phyloP scores from a whole-genome alignment of 2,888 invertebrate species.

The Iselma pallidipennis region DNA sequence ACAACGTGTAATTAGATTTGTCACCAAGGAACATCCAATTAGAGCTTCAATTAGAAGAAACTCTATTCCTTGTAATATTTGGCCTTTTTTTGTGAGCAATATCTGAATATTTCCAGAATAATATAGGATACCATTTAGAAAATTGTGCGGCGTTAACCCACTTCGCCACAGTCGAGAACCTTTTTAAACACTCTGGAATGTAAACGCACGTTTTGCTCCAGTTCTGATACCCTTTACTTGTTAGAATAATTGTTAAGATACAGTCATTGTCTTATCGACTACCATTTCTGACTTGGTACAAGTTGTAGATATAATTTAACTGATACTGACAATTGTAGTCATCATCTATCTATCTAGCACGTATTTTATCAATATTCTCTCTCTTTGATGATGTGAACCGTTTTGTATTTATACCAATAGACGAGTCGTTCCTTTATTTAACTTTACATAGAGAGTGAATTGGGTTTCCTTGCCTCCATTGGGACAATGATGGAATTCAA shows the following conservation, averaged over 20 bases:
- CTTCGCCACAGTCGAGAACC: too few relatives aligned
- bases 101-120: not conserved
- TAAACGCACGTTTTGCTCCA: conserved; percentile 23
- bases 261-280: too few relatives aligned
- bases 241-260: conserved; percentile 17
- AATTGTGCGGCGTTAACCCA: not conserved
- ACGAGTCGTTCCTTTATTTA: not conserved
- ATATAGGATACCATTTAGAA: not conserved
- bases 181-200: too few relatives aligned
- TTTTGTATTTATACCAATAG: not conserved
- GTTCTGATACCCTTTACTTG: conserved; percentile 13
- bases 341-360: not conserved
- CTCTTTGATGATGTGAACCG: not conserved
- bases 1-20: not conserved
- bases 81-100: not conserved
- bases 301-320: not conserved
- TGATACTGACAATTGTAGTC: not conserved
- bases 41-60: not conserved
- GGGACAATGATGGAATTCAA: not conserved
- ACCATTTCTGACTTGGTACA: too few relatives aligned
- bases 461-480: not conserved
- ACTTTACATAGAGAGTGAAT: not conserved
- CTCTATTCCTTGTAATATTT: not conserved
- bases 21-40: not conserved
- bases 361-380: not conserved